Evolutionary conservation across 2,888 invertebrate genomes (phyloP).

Genomic region (Acanthopleura granulata): DNA sequence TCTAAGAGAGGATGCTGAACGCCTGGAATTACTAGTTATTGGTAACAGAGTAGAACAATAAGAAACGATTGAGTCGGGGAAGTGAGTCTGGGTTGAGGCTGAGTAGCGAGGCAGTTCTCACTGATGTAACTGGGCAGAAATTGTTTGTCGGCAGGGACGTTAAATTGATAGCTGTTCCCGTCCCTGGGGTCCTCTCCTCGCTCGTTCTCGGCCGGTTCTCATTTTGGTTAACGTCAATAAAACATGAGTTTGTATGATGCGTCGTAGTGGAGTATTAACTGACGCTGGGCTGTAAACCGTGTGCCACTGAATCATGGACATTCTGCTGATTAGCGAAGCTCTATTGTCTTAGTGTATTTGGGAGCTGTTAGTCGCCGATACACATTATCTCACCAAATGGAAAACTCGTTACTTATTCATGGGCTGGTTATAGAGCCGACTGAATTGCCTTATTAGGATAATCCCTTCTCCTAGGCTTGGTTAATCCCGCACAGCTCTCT

Average conservation of each 20-base stretch:
- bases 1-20: not conserved
- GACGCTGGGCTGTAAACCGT: not conserved
- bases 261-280: not conserved
- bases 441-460: no score
- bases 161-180: not conserved
- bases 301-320: not conserved
- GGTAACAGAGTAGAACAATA: conserved; percentile 9
- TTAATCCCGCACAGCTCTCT: no score
- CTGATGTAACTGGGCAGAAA: conserved; percentile 3
- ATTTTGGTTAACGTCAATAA: conserved; percentile 11
- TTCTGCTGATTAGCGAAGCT: conserved; percentile 1
- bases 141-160: not conserved
- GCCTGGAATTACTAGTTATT: conserved; percentile 11
- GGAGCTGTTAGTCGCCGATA: no score
- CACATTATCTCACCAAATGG: conserved; percentile 1
- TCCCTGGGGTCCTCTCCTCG: not conserved
- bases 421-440: not conserved
- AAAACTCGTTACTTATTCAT: conserved; percentile 12
- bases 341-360: not conserved
- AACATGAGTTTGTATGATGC: conserved; percentile 18
- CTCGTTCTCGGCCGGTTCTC: not conserved
- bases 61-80: not conserved
- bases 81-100: not conserved
- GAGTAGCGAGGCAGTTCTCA: not conserved
- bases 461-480: no score